phyloP scores from a whole-genome alignment of 1,140 invertebrate genomes.

The Cydia splendana region DNA sequence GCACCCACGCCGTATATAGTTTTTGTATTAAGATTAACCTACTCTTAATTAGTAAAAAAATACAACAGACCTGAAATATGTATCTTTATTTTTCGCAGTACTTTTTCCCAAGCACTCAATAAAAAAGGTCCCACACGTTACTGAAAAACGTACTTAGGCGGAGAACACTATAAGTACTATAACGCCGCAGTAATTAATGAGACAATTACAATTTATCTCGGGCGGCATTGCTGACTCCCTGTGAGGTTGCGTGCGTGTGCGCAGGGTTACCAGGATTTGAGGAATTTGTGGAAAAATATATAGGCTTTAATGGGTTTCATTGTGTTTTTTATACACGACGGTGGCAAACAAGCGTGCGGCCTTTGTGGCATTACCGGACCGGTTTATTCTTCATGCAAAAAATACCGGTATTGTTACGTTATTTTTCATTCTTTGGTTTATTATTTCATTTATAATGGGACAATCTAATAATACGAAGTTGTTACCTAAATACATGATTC shows the following conservation, averaged over 20 bases:
- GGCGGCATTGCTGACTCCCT: slow-evolving; percentile 6
- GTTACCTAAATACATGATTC: no score
- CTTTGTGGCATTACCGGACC: no score
- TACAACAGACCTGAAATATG: background rate
- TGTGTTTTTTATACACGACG: background rate
- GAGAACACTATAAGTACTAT: slow-evolving; percentile 2
- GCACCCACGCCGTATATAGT: no score
- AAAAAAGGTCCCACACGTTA: background rate
- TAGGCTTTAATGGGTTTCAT: no score
- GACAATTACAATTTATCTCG: slow-evolving; percentile 28
- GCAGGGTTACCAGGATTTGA: slow-evolving; percentile 9
- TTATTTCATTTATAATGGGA: no score
- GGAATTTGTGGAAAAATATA: background rate
- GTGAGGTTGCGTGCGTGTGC: slow-evolving; percentile 30
- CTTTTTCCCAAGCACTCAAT: background rate
- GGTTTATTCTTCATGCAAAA: no score
- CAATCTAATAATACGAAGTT: no score
- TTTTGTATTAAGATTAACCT: no score
- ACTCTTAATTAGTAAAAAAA: background rate
- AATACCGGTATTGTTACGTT: no score
- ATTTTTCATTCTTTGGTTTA: no score
- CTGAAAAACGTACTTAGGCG: slow-evolving; percentile 18
- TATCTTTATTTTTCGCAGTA: background rate
- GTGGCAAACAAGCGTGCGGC: no score
- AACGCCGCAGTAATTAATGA: slow-evolving; percentile 26